A percentile compares a stretch with the other conserved stretches of the same genome.
These are phyloP conservation scores for Dryas iulia DNA, from an alignment of 1,140 invertebrate species.

Conservation along the genomic window DNA sequence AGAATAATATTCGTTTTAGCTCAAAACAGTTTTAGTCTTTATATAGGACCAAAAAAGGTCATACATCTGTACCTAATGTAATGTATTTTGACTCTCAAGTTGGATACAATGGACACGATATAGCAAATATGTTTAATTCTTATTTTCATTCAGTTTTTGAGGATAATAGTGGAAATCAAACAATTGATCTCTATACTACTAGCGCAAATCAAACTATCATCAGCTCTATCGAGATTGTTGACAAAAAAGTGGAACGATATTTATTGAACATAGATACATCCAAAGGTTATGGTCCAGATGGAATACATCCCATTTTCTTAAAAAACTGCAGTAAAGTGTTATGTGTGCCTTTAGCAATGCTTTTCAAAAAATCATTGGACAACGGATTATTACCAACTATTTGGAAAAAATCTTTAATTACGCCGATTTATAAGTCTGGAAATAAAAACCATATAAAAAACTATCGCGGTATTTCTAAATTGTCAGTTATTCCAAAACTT, in stretches of 20 bases:
- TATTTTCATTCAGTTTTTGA: background rate
- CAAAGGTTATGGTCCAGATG: too few relatives aligned
- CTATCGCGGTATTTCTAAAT: too few relatives aligned
- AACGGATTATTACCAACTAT: background rate
- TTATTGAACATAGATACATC: too few relatives aligned
- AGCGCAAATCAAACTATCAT: too few relatives aligned
- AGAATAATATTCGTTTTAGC: constrained; percentile 8
- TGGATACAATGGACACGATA: background rate
- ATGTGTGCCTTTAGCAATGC: constrained; percentile 6
- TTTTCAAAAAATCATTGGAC: background rate
- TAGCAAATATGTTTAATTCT: too few relatives aligned
- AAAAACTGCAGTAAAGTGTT: constrained; percentile 8
- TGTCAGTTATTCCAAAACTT: too few relatives aligned
- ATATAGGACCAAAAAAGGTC: too few relatives aligned
- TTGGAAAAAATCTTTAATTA: constrained; percentile 10
- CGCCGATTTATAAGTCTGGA: constrained; percentile 6
- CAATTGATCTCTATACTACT: too few relatives aligned
- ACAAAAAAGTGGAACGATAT: too few relatives aligned
- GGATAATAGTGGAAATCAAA: background rate
- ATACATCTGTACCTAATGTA: background rate
- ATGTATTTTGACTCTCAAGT: constrained; percentile 1
- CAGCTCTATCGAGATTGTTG: too few relatives aligned
- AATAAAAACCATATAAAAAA: too few relatives aligned
- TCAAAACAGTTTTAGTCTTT: constrained; percentile 15
- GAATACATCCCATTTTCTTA: constrained; percentile 7